Evolutionary conservation across 1,140 invertebrate species (phyloP).

Genomic region (Macrostomum lignano): DNA sequence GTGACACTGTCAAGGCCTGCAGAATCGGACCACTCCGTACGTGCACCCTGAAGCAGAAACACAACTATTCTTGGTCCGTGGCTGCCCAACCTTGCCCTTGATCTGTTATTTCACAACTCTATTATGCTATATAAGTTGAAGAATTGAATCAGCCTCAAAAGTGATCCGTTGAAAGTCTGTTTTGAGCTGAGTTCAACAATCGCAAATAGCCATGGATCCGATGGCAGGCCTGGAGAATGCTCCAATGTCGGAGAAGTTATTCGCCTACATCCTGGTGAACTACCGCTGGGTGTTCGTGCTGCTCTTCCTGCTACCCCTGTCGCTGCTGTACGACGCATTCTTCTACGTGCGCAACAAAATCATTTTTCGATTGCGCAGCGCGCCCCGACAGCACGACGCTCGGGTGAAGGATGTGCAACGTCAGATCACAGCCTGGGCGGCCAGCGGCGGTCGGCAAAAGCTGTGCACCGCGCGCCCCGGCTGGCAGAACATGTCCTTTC

Average conservation of each 20-base stretch:
- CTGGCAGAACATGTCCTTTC: constrained; percentile 49
- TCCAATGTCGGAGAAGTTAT: neutral
- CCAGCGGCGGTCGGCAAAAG: constrained; percentile 30
- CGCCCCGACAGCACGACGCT: constrained; percentile 39
- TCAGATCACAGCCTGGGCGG: constrained; percentile 41
- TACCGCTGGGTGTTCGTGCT: constrained; percentile 48
- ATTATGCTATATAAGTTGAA: no score
- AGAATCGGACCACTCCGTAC: no score
- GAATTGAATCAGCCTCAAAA: no score
- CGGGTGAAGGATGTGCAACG: constrained; percentile 43
- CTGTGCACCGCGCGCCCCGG: constrained; percentile 49
- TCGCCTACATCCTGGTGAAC: constrained; percentile 36
- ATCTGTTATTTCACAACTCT: no score
- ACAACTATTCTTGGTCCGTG: no score
- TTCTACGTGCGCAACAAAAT: constrained; percentile 37
- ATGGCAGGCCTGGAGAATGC: neutral
- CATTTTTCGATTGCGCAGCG: constrained; percentile 40
- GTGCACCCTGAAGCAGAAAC: no score
- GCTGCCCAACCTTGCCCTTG: no score
- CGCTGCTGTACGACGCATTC: constrained; percentile 41
- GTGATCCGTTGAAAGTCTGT: no score
- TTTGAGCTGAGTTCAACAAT: no score
- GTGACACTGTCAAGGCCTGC: no score
- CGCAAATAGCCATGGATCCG: no score
- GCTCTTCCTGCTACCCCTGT: constrained; percentile 41